Base-by-base conservation (phyloP, 2,888 invertebrate genomes). In the Leptopterna dolabrata region DNA sequence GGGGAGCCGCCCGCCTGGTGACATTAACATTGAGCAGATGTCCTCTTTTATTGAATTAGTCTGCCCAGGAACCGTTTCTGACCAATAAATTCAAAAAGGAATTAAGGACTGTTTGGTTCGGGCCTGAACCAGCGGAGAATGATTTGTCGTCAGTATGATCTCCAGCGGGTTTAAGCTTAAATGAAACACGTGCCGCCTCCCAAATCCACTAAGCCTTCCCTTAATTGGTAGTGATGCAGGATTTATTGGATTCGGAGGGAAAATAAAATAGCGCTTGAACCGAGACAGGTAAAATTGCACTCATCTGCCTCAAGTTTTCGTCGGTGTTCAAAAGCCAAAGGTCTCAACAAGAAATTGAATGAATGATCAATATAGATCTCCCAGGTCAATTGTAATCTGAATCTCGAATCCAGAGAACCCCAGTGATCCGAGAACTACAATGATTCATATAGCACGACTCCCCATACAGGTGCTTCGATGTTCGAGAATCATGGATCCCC, bases 41-140 rank as follows among this genome's bases (percentile, higher is more conserved):
- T 73, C 36, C 73, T n/a, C 73, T 73, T 73, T 73, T 73, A 73
- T 73, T 73, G 73, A 73, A 73, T 73, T 73, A 73, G 73, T 63
- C 24, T 27, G 13, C 24, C 1, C 36, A 36, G 36, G 73, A 36
- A 41, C 73, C 14, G 73, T 73, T 73, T 73, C 14, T 7, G 36
- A 41, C 19, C 63, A 24, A 63, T 63, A 27, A 63, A 41, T 73
- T 73, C 41, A 16, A 73, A 14, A 36, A 41, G 9, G 73, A 73
- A 73, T 73, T 73, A 73, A 36, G 16, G 41, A 16, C 36, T 16
- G 14, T 73, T 73, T 36, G 73, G 36, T 36, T 16, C 14, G 24
- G 27, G 27, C 24, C 19, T n/a, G 70, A 70, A 70, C 11, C 36
- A 19, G 73, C 29, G 73, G 73, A 30, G 36, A 30, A 73, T 73